phyloP scores from a whole-genome alignment of 2,797 vertebrate genomes.

The Lacerta bilineata region DNA sequence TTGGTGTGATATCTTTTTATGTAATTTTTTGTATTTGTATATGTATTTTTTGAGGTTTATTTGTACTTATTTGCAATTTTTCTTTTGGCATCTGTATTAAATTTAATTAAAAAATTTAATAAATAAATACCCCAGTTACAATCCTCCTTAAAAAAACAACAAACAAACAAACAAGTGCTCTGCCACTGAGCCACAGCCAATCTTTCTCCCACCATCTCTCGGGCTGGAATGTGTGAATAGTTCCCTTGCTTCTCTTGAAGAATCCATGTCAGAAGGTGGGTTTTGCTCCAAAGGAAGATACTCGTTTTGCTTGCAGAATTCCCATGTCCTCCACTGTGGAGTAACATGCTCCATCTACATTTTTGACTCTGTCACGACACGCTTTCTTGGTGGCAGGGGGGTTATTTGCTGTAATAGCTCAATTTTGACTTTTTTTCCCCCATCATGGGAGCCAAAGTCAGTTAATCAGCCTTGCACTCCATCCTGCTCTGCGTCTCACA shows the following conservation, averaged over 20 bases:
- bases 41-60: too few species aligned
- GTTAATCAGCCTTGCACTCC: background rate
- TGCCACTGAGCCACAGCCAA: too few species aligned
- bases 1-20: too few species aligned
- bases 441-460: background rate
- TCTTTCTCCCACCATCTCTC: background rate
- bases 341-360: background rate
- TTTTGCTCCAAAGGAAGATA: background rate
- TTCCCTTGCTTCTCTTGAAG: background rate
- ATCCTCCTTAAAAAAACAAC: too few species aligned
- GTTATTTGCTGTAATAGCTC: background rate
- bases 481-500: background rate
- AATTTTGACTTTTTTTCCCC: too few species aligned
- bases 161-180: background rate
- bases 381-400: background rate
- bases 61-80: too few species aligned
- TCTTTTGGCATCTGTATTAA: too few species aligned
- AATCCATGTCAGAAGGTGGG: background rate
- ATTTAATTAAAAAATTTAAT: too few species aligned
- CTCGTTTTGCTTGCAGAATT: background rate
- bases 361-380: background rate
- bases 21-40: too few species aligned
- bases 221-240: background rate
- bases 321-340: background rate
- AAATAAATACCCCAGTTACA: too few species aligned